Conservation (phyloP, 2,113 vertebrate species). For the Propithecus coquereli region DNA sequence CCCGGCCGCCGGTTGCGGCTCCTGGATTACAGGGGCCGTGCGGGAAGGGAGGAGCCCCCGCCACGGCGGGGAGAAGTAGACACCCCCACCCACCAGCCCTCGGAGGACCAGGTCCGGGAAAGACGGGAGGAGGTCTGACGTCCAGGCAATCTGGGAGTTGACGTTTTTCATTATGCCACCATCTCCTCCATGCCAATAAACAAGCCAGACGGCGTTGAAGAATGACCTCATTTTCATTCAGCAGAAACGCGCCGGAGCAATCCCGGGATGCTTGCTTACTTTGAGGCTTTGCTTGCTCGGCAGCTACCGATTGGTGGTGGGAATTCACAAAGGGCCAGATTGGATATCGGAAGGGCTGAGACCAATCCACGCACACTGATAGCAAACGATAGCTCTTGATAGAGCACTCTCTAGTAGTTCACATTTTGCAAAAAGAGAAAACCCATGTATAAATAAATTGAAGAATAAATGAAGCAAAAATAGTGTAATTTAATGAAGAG, state of each 20-base stretch:
- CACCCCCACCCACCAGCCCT: too few species aligned
- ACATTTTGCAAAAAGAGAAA: background rate
- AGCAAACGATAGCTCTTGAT: background rate
- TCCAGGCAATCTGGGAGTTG: background rate
- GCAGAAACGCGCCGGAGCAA: background rate
- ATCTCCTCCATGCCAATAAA: background rate
- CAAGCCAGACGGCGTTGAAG: background rate
- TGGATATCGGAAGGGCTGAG: background rate
- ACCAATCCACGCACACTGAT: background rate
- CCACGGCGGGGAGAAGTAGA: background rate
- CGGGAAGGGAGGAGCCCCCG: background rate
- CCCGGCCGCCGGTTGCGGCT: fast-evolving
- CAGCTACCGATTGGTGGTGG: background rate
- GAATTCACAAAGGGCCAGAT: background rate
- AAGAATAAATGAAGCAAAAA: background rate
- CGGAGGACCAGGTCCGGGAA: background rate
- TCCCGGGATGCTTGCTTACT: background rate
- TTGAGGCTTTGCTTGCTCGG: background rate
- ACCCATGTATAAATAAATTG: background rate
- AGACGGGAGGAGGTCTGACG: background rate
- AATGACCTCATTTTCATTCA: background rate
- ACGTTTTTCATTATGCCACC: background rate
- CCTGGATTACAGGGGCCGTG: background rate
- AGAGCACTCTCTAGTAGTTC: background rate
- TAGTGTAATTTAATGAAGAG: background rate